phyloP scores from a whole-genome alignment of 2,888 invertebrate genomes.

The Lissocephala sabroskyi region DNA sequence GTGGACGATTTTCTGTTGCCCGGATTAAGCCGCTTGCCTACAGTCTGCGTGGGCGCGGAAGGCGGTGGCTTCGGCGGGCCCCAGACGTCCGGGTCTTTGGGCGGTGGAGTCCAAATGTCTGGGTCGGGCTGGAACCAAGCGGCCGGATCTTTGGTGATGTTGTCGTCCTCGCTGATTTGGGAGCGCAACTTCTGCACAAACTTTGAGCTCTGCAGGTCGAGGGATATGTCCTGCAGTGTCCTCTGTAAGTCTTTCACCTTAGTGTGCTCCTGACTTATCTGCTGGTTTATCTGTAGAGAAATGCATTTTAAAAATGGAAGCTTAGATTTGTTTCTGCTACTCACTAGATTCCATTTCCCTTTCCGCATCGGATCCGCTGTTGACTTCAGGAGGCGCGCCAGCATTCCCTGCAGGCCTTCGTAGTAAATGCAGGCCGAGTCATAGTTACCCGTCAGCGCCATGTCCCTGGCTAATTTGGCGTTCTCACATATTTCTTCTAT shows the following conservation, averaged over 20 bases:
- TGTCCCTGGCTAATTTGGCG: conserved; percentile 94
- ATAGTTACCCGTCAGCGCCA: conserved; percentile 95
- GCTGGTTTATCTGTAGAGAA: conserved; percentile 84
- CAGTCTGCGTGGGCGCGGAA: conserved; percentile 48
- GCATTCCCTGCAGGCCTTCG: conserved; percentile 80
- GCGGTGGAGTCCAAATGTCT: conserved; percentile 83
- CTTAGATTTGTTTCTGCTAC: conserved; percentile 22
- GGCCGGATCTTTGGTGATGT: conserved; percentile 61
- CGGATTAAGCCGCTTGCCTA: conserved; percentile 57
- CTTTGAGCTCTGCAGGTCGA: conserved; percentile 72
- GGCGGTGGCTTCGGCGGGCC: conserved; percentile 83
- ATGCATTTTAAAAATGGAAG: too few relatives aligned
- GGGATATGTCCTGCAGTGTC: conserved; percentile 70
- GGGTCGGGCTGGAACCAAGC: conserved; percentile 81
- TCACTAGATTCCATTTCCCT: conserved; percentile 91
- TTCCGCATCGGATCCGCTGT: conserved; percentile 87
- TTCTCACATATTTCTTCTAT: conserved; percentile 95
- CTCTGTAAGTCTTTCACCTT: conserved; percentile 83
- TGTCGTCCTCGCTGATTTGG: conserved; percentile 66
- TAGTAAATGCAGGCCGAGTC: conserved; percentile 82
- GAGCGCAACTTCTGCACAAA: conserved; percentile 72
- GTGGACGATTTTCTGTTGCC: conserved; percentile 45
- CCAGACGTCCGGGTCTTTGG: conserved; percentile 88
- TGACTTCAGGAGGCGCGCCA: conserved; percentile 85
- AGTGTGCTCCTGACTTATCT: conserved; percentile 91